A percentile compares a stretch with the other conserved stretches of the same genome.
These are phyloP conservation scores for Eristalis intricaria DNA, from an alignment of 2,888 invertebrate genomes.

Conservation along the genomic window DNA sequence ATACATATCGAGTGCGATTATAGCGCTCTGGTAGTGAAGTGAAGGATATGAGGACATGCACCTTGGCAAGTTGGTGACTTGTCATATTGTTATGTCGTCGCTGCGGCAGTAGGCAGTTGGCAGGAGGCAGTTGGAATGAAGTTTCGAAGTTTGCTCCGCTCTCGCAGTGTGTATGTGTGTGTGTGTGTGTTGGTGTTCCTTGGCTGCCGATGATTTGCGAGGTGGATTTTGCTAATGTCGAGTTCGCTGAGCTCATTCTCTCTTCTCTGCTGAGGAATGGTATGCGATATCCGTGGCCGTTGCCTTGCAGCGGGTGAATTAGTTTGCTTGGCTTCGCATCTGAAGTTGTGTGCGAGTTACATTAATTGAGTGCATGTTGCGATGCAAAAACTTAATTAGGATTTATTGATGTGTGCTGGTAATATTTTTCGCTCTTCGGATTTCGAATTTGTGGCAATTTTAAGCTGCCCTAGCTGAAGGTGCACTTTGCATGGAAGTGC, in stretches of 20 bases:
- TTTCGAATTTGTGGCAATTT: conserved; percentile 17
- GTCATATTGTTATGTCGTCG: conserved; percentile 68
- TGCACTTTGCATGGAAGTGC: neutral
- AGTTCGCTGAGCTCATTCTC: conserved; percentile 16
- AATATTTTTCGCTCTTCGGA: neutral
- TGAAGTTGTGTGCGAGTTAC: conserved; percentile 37
- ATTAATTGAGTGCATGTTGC: conserved; percentile 53
- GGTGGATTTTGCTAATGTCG: conserved; percentile 55
- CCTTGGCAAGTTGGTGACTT: conserved; percentile 65
- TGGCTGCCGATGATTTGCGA: conserved; percentile 45
- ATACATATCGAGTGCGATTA: conserved; percentile 47
- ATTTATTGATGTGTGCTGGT: conserved; percentile 43
- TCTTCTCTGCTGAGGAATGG: conserved; percentile 17
- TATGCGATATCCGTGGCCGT: conserved; percentile 28
- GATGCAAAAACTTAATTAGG: conserved; percentile 55
- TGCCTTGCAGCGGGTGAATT: conserved; percentile 31
- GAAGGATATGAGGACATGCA: conserved; percentile 56
- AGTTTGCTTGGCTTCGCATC: conserved; percentile 10
- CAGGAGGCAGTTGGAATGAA: conserved; percentile 20
- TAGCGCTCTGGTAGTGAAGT: conserved; percentile 9
- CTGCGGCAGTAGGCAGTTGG: conserved; percentile 24
- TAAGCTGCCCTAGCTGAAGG: neutral
- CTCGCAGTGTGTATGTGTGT: too few species aligned
- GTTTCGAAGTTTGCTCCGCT: conserved; percentile 29
- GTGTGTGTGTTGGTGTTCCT: conserved; percentile 24